A percentile compares a stretch with the other conserved stretches of the same genome.
Conservation (phyloP, 1,140 invertebrate species). For the Drosophila fuyamai region DNA sequence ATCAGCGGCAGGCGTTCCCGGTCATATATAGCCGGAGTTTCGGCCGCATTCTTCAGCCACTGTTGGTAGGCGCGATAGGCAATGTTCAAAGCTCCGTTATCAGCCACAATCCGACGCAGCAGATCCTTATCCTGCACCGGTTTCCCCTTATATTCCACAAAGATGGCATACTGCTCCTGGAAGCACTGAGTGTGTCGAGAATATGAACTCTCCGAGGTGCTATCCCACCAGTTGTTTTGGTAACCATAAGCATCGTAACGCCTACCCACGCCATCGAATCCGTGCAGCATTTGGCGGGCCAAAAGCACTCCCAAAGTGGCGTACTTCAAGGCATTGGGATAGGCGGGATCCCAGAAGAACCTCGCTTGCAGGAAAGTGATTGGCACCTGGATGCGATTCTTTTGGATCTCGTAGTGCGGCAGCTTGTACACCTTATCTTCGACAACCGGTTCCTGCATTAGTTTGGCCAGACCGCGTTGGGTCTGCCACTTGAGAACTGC, state of each 20-base stretch:
- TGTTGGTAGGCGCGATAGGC: constrained; percentile 93
- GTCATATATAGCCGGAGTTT: constrained; percentile 80
- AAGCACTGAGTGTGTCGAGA: constrained; percentile 95
- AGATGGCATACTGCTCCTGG: constrained; percentile 92
- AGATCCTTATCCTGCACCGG: constrained; percentile 87
- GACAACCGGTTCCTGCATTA: constrained; percentile 93
- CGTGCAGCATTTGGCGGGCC: constrained; percentile 97
- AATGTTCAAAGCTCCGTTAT: constrained; percentile 96
- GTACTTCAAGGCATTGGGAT: constrained; percentile 96
- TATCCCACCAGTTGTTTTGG: constrained; percentile 98
- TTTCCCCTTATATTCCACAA: constrained; percentile 57
- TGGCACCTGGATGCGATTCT: constrained; percentile 98
- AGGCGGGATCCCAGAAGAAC: constrained; percentile 94
- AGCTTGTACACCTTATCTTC: constrained; percentile 86
- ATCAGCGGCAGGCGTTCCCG: constrained; percentile 91
- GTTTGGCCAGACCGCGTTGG: constrained; percentile 91
- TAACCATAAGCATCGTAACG: constrained; percentile 97
- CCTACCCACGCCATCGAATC: constrained; percentile 97
- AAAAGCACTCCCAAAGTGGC: constrained; percentile 98
- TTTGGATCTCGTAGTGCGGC: constrained; percentile 94
- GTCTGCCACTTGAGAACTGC: constrained; percentile 91
- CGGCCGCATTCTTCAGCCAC: constrained; percentile 86
- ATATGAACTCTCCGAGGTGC: constrained; percentile 94
- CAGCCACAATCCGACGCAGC: constrained; percentile 93
- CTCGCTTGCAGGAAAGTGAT: constrained; percentile 96